Evolutionary conservation across 2,113 vertebrate genomes (phyloP).

Genomic region (Chloroceryle aenea): DNA sequence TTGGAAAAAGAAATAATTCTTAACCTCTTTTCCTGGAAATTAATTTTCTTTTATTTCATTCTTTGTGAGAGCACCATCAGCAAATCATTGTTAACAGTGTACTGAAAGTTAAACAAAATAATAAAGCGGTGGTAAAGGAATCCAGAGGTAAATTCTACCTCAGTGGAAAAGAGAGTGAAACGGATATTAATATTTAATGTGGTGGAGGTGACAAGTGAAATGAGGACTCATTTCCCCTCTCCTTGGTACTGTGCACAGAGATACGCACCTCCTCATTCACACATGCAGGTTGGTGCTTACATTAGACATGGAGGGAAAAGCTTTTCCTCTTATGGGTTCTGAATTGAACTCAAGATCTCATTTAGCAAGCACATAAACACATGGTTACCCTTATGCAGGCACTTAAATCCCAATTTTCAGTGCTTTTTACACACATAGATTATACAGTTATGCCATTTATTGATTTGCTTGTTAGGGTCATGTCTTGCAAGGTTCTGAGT

Average conservation of each 20-base stretch:
- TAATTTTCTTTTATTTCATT: not conserved
- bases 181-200: constrained; percentile 21
- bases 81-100: not conserved
- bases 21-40: not conserved
- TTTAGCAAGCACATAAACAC: not conserved
- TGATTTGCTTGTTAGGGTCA: not conserved
- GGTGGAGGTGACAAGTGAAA: constrained; percentile 37
- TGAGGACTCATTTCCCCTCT: not conserved
- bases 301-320: not conserved
- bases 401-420: not conserved
- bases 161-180: not conserved
- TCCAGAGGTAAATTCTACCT: not conserved
- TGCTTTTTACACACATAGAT: not conserved
- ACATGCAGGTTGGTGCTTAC: not conserved
- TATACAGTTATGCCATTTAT: not conserved
- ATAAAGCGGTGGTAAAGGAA: not conserved
- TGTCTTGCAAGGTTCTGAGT: accelerated
- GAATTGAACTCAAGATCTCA: not conserved
- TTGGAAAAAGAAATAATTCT: accelerated
- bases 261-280: not conserved
- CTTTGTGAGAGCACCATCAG: not conserved
- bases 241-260: not conserved
- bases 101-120: not conserved
- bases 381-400: not conserved
- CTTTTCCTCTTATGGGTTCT: not conserved